These are phyloP conservation scores for Parazoanthus swiftii DNA, from an alignment of 92 coral and sea anemone species.

Conservation along the genomic window DNA sequence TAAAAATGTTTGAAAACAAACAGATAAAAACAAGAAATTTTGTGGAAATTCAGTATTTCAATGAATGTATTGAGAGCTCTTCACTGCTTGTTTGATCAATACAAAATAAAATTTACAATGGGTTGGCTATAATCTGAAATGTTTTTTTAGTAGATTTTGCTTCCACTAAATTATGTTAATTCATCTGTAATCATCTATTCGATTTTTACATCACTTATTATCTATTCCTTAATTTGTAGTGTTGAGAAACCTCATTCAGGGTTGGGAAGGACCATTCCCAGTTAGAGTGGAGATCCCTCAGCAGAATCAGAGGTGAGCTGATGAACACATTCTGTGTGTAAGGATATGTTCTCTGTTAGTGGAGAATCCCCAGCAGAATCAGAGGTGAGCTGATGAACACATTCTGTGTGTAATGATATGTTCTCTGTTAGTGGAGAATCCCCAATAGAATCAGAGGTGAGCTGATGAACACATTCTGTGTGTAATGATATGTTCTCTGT, in stretches of 20 bases:
- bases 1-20: no score
- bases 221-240: constrained; percentile 44
- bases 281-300: constrained; percentile 73
- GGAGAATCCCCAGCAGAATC: neutral
- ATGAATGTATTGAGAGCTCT: no score
- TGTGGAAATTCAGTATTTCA: no score
- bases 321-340: neutral
- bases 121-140: no score
- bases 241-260: constrained; percentile 68
- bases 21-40: no score
- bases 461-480: constrained; percentile 63
- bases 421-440: no score
- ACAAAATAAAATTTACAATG: no score
- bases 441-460: neutral
- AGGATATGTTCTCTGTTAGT: no score
- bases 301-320: constrained; percentile 20
- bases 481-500: neutral
- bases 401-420: constrained; percentile 2
- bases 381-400: constrained; percentile 49
- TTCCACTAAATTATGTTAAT: no score
- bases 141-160: no score
- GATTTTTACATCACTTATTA: no score
- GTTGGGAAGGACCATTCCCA: constrained; percentile 66
- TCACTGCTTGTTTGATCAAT: no score
- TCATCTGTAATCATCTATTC: neutral